phyloP scores from a whole-genome alignment of 2,888 invertebrate genomes.

The Steinernema scapterisci region DNA sequence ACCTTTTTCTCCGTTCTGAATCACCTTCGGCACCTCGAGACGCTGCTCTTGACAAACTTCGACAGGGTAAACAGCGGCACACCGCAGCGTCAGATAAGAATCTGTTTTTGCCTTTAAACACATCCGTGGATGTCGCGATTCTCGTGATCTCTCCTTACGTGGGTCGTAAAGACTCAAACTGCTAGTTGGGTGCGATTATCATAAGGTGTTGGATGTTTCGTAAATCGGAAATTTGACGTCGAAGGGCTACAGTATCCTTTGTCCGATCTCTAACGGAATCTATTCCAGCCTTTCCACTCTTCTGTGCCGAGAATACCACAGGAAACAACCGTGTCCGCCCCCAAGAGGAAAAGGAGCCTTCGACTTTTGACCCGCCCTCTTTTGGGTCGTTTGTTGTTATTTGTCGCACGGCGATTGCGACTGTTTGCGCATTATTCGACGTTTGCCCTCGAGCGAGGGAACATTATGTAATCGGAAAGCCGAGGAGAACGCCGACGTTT shows the following conservation, averaged over 20 bases:
- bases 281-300: no score
- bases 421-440: constrained; percentile 17
- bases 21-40: neutral
- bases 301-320: no score
- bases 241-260: no score
- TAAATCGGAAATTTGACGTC: neutral
- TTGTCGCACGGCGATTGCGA: constrained; percentile 16
- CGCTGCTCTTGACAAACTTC: neutral
- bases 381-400: constrained; percentile 19
- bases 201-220: no score
- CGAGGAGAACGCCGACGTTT: constrained; percentile 1
- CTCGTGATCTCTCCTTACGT: no score
- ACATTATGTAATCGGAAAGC: neutral
- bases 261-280: no score
- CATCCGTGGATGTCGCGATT: neutral
- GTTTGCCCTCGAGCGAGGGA: neutral
- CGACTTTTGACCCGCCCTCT: neutral
- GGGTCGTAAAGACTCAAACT: neutral
- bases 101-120: constrained; percentile 9
- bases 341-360: neutral
- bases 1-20: neutral
- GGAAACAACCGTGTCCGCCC: no score
- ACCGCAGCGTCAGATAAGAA: neutral
- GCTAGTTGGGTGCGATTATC: neutral
- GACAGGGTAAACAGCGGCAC: constrained; percentile 4